phyloP scores from a whole-genome alignment of 2,888 invertebrate genomes.

The Ptychoptera contaminata region DNA sequence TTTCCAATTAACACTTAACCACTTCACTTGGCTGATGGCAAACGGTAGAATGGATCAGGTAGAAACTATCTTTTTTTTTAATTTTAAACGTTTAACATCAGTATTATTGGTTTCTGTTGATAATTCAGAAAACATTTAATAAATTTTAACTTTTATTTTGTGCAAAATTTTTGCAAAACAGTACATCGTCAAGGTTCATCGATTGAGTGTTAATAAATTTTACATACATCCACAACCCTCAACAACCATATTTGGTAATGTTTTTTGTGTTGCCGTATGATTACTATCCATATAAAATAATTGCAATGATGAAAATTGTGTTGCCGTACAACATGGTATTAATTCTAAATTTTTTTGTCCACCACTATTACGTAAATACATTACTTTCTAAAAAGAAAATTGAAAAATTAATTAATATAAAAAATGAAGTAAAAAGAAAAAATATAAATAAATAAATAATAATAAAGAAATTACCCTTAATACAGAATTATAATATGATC shows the following conservation, averaged over 20 bases:
- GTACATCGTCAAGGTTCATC: no score
- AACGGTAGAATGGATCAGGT: no score
- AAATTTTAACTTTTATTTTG: no score
- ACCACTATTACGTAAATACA: constrained; percentile 37
- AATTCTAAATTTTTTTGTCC: constrained; percentile 41
- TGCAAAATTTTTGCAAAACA: no score
- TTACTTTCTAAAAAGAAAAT: constrained; percentile 46
- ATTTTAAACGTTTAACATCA: no score
- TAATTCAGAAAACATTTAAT: no score
- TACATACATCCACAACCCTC: constrained; percentile 81
- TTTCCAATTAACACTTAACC: no score
- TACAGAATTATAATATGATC: constrained; percentile 52
- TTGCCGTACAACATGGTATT: constrained; percentile 76
- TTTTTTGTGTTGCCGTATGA: constrained; percentile 60
- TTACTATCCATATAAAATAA: constrained; percentile 67
- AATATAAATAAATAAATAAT: not conserved
- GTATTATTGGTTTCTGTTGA: no score
- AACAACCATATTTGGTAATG: constrained; percentile 80
- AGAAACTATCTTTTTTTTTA: no score
- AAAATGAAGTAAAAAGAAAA: constrained; percentile 4
- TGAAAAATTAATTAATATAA: constrained; percentile 12
- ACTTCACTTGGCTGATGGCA: no score
- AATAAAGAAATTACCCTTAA: constrained; percentile 46
- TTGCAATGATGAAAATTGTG: constrained; percentile 62
- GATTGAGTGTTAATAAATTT: constrained; percentile 12